Conservation (phyloP, 2,113 vertebrate genomes). For the Azemiops feae region DNA sequence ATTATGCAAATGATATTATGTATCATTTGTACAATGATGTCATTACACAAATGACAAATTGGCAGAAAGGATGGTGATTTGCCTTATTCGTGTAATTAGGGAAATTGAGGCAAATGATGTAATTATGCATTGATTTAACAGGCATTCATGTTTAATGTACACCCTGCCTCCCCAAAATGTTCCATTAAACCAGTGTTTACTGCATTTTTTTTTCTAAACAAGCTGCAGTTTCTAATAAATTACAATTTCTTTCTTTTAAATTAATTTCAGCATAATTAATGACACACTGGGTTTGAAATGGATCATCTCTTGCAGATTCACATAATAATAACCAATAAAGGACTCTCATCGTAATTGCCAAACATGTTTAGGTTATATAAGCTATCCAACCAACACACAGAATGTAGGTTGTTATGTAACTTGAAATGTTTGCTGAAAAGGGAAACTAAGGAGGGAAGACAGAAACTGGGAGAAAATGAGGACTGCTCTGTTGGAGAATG, state of each 20-base stretch:
- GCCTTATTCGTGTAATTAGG: neutral
- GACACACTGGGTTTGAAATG: slow-evolving; percentile 17
- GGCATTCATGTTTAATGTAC: neutral
- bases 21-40: neutral
- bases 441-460: neutral
- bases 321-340: slow-evolving; percentile 44
- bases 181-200: neutral
- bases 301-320: slow-evolving; percentile 41
- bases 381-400: slow-evolving; percentile 39
- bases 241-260: neutral
- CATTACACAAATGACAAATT: neutral
- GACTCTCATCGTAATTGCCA: slow-evolving; percentile 29
- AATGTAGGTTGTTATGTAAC: slow-evolving; percentile 47
- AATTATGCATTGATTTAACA: neutral
- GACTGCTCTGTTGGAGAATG: slow-evolving; percentile 29
- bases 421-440: slow-evolving; percentile 25
- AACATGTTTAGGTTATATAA: slow-evolving; percentile 26
- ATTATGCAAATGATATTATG: neutral
- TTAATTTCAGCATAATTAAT: slow-evolving; percentile 41
- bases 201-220: neutral
- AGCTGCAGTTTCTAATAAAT: slow-evolving; percentile 9
- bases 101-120: neutral
- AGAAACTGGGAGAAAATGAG: slow-evolving; percentile 17
- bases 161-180: neutral
- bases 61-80: neutral